Evolutionary conservation across 2,113 vertebrate genomes (phyloP), one percentile per base, ranked within the genome.

Genomic region (Monopterus albus): DNA sequence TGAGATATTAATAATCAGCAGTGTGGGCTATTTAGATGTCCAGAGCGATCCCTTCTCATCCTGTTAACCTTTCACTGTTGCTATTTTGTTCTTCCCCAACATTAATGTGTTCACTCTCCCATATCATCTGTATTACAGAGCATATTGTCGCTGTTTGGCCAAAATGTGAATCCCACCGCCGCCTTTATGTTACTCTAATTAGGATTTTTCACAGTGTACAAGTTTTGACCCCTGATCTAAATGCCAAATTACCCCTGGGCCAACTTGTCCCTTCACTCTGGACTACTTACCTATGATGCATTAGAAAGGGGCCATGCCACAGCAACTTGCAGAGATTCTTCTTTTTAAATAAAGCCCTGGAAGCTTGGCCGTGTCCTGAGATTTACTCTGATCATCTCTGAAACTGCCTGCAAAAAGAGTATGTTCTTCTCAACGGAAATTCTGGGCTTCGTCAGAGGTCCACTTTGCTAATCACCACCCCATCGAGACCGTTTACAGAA

Each of bases 391-490:
- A 26, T 42, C 26, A 53, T 10, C 47, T 60, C 6, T 38, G 47
- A 35, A 55, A 42, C 8, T 28, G 14, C 36, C n/a, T 6, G 14
- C n/a, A 39, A 40, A 65, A 10, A 39, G 35, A 73, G 57, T 39
- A 6, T 2, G 10, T 70, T 29, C 8, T 52, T 35, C 51, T 67
- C 53, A 31, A 35, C 26, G 11, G 35, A 72, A 65, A 46, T 7
- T 23, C 52, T 18, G 20, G 1, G 20, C 42, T 55, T 38, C 8
- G 68, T 31, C 64, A 18, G 59, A 72, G 61, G 66, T 67, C 39
- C 62, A 33, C 61, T 57, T 33, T 2, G 39, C 56, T 39, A 68
- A 79, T 76, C 67, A 79, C 14, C 18, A 13, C 13, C 25, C 62
- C 25, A 69, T 29, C 7, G 20, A 66, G 52, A 28, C 33, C 40